A percentile compares a stretch with the other conserved stretches of the same genome.
Conservation (phyloP, 2,888 invertebrate genomes). For the Hirtodrosophila trivittata region DNA sequence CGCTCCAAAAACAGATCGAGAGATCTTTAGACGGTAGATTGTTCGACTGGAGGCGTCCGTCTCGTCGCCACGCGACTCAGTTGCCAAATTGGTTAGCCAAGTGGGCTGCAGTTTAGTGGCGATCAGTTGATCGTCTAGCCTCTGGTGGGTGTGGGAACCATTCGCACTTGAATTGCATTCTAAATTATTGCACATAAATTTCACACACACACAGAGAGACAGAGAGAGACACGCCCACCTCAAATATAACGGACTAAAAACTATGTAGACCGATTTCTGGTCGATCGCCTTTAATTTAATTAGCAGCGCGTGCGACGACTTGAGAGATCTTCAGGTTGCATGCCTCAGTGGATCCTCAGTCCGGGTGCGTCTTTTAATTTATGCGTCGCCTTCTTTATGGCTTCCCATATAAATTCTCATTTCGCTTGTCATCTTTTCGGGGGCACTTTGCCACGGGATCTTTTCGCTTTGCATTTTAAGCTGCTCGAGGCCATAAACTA, state of each 20-base stretch:
- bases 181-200: constrained; percentile 72
- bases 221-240: constrained; percentile 30
- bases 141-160: constrained; percentile 64
- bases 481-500: constrained; percentile 47
- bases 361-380: constrained; percentile 56
- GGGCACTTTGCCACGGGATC: constrained; percentile 24
- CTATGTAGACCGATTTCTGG: constrained; percentile 20
- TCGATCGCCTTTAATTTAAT: constrained; percentile 78
- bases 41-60: constrained; percentile 60
- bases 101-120: constrained; percentile 67
- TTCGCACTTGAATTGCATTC: constrained; percentile 50
- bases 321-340: constrained; percentile 54
- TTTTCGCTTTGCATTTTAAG: constrained; percentile 38
- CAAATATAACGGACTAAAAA: constrained; percentile 38
- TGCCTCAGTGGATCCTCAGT: constrained; percentile 46
- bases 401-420: constrained; percentile 78
- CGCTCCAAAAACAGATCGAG: constrained; percentile 68
- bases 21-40: constrained; percentile 8
- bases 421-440: constrained; percentile 69
- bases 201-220: constrained; percentile 13
- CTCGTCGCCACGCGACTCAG: constrained; percentile 53
- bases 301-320: constrained; percentile 70
- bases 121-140: constrained; percentile 24
- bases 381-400: constrained; percentile 73
- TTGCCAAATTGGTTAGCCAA: constrained; percentile 71